These are phyloP conservation scores for Saccostrea glomerata DNA, from an alignment of 1,140 invertebrate species.

Conservation along the genomic window DNA sequence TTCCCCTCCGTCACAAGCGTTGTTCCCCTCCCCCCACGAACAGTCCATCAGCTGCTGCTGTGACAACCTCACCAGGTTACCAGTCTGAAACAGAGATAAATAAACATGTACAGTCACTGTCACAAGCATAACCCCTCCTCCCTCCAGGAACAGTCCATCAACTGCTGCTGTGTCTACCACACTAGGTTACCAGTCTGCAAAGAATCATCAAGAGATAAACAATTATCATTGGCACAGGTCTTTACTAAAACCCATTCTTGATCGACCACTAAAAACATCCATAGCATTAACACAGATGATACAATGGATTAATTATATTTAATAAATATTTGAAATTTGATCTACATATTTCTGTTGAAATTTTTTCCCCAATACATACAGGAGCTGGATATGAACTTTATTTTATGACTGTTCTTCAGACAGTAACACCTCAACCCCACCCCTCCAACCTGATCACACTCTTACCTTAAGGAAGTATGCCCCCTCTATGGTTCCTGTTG, in stretches of 20 bases:
- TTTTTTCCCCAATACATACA: too few relatives aligned
- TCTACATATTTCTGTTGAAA: too few relatives aligned
- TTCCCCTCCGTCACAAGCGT: conserved; percentile 97
- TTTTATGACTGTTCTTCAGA: too few relatives aligned
- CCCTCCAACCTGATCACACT: background rate
- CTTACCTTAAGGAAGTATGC: conserved; percentile 86
- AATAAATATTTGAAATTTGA: too few relatives aligned
- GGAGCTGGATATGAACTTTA: too few relatives aligned
- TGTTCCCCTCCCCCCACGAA: conserved; percentile 96
- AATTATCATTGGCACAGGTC: too few relatives aligned
- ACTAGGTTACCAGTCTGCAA: conserved; percentile 87
- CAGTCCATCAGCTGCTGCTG: conserved; percentile 95
- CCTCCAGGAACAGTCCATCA: conserved; percentile 98
- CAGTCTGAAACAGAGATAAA: conserved; percentile 81
- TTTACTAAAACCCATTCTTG: too few relatives aligned
- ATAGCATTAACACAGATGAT: too few relatives aligned
- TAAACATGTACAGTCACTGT: conserved; percentile 88
- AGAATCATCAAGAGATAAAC: too few relatives aligned
- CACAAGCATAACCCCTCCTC: conserved; percentile 96
- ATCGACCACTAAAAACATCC: too few relatives aligned
- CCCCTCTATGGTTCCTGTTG: conserved; percentile 94
- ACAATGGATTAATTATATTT: too few relatives aligned
- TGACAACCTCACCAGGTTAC: conserved; percentile 89
- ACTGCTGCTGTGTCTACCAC: conserved; percentile 90
- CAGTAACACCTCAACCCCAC: too few relatives aligned